Percentiles rank a stretch among this genome's conserved stretches.
Evolutionary conservation across 1,140 invertebrate genomes (phyloP).

Genomic region (Camponotus floridanus): DNA sequence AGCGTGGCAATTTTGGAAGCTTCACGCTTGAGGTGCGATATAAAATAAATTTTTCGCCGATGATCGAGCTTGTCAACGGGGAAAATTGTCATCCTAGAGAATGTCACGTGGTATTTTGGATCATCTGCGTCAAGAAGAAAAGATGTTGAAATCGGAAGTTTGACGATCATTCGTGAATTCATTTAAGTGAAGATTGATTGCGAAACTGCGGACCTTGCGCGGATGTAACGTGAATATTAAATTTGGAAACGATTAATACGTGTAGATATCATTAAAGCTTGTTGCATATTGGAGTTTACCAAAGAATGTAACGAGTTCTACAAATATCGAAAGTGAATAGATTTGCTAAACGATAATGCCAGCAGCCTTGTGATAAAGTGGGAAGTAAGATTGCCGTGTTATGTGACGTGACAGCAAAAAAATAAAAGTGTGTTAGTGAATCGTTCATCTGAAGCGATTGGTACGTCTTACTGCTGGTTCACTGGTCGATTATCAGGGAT

Average conservation of each 20-base stretch:
- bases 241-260: constrained; percentile 19
- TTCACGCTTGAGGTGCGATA: constrained; percentile 21
- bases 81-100: background rate
- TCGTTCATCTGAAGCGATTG: background rate
- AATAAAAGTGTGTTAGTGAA: constrained; percentile 40
- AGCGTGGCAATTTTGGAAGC: constrained; percentile 28
- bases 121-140: background rate
- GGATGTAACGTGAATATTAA: constrained; percentile 33
- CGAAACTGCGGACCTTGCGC: background rate
- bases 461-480: background rate
- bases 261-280: constrained; percentile 5
- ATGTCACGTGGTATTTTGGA: constrained; percentile 57
- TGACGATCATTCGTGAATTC: background rate
- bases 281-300: constrained; percentile 20
- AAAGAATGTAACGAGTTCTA: background rate
- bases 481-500: constrained; percentile 11
- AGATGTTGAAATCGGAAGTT: background rate
- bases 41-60: background rate
- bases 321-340: background rate
- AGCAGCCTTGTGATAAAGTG: constrained; percentile 53
- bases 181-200: background rate
- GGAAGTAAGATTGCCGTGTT: constrained; percentile 8
- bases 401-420: constrained; percentile 39
- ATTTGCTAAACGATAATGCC: background rate
- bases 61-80: background rate